Conservation (phyloP, 1,140 invertebrate genomes). For the Periplaneta americana region DNA sequence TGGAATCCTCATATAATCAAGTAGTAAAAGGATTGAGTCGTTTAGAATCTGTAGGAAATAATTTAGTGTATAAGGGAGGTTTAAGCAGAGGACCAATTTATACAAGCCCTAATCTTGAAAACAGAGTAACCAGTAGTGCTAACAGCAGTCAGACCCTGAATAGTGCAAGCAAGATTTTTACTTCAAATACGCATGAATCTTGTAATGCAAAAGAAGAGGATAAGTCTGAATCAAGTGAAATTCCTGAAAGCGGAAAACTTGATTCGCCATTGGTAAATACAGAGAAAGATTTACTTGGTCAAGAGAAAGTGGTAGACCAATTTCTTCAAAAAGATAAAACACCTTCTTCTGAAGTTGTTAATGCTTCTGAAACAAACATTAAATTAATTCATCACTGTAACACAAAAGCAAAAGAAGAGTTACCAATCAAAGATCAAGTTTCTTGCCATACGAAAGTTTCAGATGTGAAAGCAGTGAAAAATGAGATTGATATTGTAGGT, state of each 20-base stretch:
- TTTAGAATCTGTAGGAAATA: neutral
- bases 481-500: neutral
- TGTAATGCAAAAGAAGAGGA: neutral
- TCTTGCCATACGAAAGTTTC: neutral
- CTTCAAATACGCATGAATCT: neutral
- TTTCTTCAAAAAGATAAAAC: neutral
- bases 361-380: too few relatives aligned
- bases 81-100: neutral
- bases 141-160: neutral
- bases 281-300: neutral
- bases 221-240: neutral
- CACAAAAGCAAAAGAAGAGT: neutral
- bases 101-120: constrained; percentile 1
- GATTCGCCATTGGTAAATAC: neutral
- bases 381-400: neutral
- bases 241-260: neutral
- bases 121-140: neutral
- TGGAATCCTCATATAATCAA: neutral
- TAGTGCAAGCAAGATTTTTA: neutral
- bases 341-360: neutral
- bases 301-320: neutral
- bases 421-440: neutral
- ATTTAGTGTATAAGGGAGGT: neutral
- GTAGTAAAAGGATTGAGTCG: neutral
- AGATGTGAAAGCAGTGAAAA: neutral